These are phyloP conservation scores for Sialis fuliginosa DNA, from an alignment of 2,888 invertebrate genomes.

Conservation along the genomic window DNA sequence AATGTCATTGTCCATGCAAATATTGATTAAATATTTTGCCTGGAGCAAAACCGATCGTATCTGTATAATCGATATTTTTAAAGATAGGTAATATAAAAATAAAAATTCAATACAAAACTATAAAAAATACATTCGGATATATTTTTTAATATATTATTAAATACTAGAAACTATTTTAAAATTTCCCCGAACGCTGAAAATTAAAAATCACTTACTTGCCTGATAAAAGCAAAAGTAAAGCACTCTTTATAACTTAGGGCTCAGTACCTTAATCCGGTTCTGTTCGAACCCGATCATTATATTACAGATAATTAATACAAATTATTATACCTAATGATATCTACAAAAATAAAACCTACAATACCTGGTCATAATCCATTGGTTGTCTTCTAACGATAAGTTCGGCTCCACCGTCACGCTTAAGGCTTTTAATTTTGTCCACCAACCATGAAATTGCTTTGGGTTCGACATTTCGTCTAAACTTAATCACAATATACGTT, in stretches of 20 bases:
- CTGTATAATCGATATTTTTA: not conserved
- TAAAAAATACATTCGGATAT: not conserved
- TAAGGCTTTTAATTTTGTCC: constrained; percentile 30
- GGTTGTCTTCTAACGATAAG: constrained; percentile 33
- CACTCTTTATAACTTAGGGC: no score
- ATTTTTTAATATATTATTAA: no score
- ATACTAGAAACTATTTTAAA: no score
- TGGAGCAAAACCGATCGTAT: no score
- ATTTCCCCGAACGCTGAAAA: no score
- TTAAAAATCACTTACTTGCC: no score
- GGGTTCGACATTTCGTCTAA: constrained; percentile 26
- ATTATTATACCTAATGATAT: no score
- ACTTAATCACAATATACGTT: constrained; percentile 30
- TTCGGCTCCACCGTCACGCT: constrained; percentile 35
- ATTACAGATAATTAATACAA: not conserved
- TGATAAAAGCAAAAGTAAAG: no score
- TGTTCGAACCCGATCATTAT: not conserved
- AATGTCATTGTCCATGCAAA: no score
- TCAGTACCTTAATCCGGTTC: not conserved
- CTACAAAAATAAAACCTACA: no score
- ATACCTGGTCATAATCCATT: constrained; percentile 15
- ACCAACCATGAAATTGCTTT: constrained; percentile 32
- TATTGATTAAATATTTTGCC: no score
- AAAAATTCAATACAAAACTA: not conserved
- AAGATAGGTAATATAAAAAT: no score